Base-by-base conservation (phyloP, 2,797 vertebrate species). In the Hippoglossus hippoglossus region DNA sequence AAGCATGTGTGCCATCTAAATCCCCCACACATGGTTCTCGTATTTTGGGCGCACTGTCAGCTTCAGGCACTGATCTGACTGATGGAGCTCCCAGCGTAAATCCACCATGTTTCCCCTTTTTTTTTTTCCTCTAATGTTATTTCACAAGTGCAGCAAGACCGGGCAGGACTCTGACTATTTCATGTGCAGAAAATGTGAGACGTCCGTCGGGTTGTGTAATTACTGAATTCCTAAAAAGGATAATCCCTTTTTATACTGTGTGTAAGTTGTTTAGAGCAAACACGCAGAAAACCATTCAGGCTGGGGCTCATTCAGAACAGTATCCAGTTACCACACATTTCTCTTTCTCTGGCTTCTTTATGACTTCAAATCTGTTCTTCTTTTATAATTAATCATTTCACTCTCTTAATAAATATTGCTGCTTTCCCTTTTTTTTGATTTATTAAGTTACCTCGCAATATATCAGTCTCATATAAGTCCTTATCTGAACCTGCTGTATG, bases 1-100 rank as follows among this genome's bases (percentile, higher is more conserved):
- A 88, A 85, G 63, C 82, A 86, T 85, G 77, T 87, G 82, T 74
- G 68, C 63, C 67, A 72, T 86, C 66, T 75, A 83, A 93, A 93
- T 94, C 91, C 84, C 53, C 31, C 63, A 85, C 94, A 94, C 88
- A 92, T 94, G 91, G 88, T 80, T 85, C 24, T 63, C 44, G 63
- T 92, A 93, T 75, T 71, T 68, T 22, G 44, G 74, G 66, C 64
- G 67, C 77, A 75, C 87, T 79, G 81, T 90, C 79, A 5, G 85
- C 88, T 86, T 60, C 53, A 68, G 81, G 90, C 81, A 75, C 59
- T 28, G 78, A 89, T 90, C 80, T 83, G 72, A 81, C 62, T 63
- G 63, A 83, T 52, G 76, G 52, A 77, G 67, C 63, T 63, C 83
- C 83, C 59, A 80, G 46, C 41, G 0, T 63, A 80, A 90, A 88